phyloP scores from a whole-genome alignment of 2,797 vertebrate genomes.

The Xyrichtys novacula region DNA sequence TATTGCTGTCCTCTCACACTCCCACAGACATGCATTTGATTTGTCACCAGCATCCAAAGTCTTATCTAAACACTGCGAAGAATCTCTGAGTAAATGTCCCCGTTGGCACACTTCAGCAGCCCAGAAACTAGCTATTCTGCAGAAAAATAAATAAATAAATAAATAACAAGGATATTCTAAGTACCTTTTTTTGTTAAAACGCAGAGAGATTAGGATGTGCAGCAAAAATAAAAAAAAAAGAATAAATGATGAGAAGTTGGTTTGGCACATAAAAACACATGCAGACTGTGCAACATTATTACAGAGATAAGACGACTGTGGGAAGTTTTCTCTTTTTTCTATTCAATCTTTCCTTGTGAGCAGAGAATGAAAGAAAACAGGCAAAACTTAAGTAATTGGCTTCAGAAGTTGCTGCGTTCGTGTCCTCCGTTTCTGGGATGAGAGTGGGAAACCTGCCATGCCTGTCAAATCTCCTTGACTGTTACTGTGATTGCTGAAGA shows the following conservation, averaged over 20 bases:
- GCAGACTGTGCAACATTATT: slow-evolving; percentile 58
- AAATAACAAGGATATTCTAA: slow-evolving; percentile 73
- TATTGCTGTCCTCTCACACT: slow-evolving; percentile 74
- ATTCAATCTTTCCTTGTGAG: slow-evolving; percentile 59
- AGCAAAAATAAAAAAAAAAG: slow-evolving; percentile 67
- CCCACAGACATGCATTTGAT: slow-evolving; percentile 80
- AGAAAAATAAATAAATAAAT: slow-evolving; percentile 35
- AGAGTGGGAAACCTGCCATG: slow-evolving; percentile 79
- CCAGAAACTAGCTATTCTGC: slow-evolving; percentile 75
- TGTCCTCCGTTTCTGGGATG: slow-evolving; percentile 69
- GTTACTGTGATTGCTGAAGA: slow-evolving; percentile 76
- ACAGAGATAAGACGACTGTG: slow-evolving; percentile 67
- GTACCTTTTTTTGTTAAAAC: slow-evolving; percentile 54
- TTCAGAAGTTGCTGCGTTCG: slow-evolving; percentile 76
- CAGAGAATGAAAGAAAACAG: slow-evolving; percentile 68
- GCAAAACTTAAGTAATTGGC: slow-evolving; percentile 80
- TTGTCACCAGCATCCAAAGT: slow-evolving; percentile 82
- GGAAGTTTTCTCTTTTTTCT: slow-evolving; percentile 45
- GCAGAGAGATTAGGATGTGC: slow-evolving; percentile 74
- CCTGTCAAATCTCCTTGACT: slow-evolving; percentile 81
- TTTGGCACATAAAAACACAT: slow-evolving; percentile 65
- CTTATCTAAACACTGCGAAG: slow-evolving; percentile 79
- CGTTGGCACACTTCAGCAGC: slow-evolving; percentile 72
- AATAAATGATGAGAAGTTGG: slow-evolving; percentile 71
- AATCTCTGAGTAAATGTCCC: slow-evolving; percentile 81